phyloP scores from a whole-genome alignment of 2,888 invertebrate genomes.

The Gerosis bhagava region DNA sequence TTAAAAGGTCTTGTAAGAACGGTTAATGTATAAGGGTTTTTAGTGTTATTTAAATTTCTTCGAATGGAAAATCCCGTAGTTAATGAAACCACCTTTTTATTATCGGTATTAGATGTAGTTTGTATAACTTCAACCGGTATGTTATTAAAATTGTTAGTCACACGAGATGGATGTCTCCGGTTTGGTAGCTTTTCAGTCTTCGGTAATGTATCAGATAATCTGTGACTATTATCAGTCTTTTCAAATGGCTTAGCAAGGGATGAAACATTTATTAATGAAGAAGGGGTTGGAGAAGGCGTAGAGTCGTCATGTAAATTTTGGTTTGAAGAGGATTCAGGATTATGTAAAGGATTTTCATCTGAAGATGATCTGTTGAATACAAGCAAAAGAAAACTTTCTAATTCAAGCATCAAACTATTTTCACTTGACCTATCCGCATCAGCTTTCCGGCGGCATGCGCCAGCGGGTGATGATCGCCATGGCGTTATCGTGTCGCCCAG shows the following conservation, averaged over 20 bases:
- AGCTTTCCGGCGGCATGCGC: no score
- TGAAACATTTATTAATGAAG: constrained; percentile 63
- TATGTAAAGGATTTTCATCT: constrained; percentile 70
- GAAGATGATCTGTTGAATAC: constrained; percentile 82
- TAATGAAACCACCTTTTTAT: constrained; percentile 65
- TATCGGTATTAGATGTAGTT: constrained; percentile 46
- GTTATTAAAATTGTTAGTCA: constrained; percentile 59
- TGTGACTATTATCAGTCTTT: constrained; percentile 68
- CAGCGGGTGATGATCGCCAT: no score
- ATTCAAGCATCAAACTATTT: constrained; percentile 53
- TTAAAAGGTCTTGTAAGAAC: constrained; percentile 64
- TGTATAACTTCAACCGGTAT: constrained; percentile 50
- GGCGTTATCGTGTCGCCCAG: no score
- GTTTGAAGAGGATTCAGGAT: constrained; percentile 62
- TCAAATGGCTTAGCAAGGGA: constrained; percentile 76
- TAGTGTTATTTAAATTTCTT: constrained; percentile 61
- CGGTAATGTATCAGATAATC: constrained; percentile 58
- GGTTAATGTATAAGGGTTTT: constrained; percentile 72
- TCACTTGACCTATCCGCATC: no score
- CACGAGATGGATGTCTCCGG: constrained; percentile 48
- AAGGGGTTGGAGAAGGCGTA: constrained; percentile 50
- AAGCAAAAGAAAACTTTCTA: constrained; percentile 77
- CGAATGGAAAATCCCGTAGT: constrained; percentile 77
- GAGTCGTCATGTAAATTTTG: constrained; percentile 65
- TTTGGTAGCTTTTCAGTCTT: constrained; percentile 58